Evolutionary conservation across 2,113 vertebrate genomes (phyloP).

Genomic region (Corythornis cristatus): DNA sequence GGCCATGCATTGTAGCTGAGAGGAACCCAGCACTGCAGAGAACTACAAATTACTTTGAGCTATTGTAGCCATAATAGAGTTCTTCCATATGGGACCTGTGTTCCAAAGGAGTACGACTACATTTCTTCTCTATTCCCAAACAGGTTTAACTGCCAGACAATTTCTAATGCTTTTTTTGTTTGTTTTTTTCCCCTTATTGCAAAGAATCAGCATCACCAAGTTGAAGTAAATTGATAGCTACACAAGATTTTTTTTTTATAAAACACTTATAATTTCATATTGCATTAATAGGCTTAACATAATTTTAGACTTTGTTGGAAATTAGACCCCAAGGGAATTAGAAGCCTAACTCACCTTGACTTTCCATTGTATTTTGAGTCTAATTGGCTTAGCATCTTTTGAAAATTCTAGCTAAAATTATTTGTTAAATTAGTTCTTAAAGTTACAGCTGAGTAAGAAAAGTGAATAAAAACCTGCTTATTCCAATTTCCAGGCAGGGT

Average conservation of each 20-base stretch:
- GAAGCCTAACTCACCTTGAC: conserved; percentile 63
- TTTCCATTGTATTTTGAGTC: conserved; percentile 45
- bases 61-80: background rate
- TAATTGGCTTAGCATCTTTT: conserved; percentile 55
- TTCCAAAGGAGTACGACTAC: background rate
- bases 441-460: conserved; percentile 23
- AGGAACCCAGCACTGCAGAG: background rate
- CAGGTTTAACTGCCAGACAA: background rate
- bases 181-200: background rate
- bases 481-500: background rate
- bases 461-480: background rate
- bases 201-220: background rate
- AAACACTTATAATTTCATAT: conserved; percentile 44
- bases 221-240: conserved; percentile 31
- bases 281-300: conserved; percentile 50
- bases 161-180: background rate
- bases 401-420: conserved; percentile 50
- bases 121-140: background rate
- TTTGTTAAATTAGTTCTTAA: background rate
- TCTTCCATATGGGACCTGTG: background rate
- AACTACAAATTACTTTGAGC: background rate
- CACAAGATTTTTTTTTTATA: conserved; percentile 26
- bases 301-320: conserved; percentile 54
- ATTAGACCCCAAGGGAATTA: conserved; percentile 53
- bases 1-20: background rate